Percentiles rank a stretch among this genome's conserved stretches.
phyloP scores from a whole-genome alignment of 2,113 vertebrate species.

The Gyps fulvus region DNA sequence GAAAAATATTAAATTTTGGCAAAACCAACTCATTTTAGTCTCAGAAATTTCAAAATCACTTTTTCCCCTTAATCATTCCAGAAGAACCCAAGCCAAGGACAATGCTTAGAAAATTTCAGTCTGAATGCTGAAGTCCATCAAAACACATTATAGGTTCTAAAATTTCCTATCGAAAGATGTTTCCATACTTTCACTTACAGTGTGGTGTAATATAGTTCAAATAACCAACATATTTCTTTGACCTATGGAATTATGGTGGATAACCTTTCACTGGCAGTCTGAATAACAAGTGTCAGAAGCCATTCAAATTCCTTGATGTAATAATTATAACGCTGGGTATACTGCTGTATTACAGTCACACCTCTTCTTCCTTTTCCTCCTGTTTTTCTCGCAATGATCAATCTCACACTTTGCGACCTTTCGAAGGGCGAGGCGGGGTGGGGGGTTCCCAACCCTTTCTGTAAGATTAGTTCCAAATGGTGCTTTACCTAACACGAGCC shows the following conservation, averaged over 20 bases:
- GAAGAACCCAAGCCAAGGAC: neutral
- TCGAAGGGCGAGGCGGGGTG: neutral
- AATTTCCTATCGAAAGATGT: neutral
- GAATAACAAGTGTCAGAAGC: neutral
- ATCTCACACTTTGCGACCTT: neutral
- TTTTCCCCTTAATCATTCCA: neutral
- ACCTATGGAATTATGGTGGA: neutral
- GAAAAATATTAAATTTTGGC: neutral
- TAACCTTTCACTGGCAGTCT: neutral
- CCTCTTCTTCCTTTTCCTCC: neutral
- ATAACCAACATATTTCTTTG: neutral
- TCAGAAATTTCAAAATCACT: neutral
- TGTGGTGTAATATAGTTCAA: neutral
- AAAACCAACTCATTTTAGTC: neutral
- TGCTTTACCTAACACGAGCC: neutral
- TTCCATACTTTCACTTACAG: neutral
- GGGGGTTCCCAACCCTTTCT: neutral
- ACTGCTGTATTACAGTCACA: neutral
- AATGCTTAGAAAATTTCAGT: neutral
- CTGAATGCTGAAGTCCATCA: neutral
- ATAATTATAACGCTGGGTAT: neutral
- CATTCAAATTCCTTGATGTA: neutral
- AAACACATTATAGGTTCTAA: neutral
- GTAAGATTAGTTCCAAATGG: conserved; percentile 21
- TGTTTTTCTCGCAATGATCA: neutral